phyloP scores from a whole-genome alignment of 2,888 invertebrate genomes.

The Mongoloraphidia duomilia region DNA sequence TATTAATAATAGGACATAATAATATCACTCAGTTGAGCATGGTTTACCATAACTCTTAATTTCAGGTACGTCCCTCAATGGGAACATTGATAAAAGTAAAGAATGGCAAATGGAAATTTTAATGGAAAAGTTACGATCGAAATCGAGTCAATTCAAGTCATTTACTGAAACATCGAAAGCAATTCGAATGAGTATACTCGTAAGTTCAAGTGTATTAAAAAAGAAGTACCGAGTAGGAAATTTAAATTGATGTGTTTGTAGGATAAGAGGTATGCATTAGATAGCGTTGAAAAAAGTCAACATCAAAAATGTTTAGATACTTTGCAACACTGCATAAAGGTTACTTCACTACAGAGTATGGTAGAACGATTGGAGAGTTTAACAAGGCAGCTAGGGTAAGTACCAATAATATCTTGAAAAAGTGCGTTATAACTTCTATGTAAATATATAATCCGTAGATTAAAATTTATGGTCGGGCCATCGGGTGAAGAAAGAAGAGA shows the following conservation, averaged over 20 bases:
- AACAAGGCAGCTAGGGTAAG: slow-evolving; percentile 73
- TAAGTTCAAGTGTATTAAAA: slow-evolving; percentile 28
- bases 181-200: slow-evolving; percentile 72
- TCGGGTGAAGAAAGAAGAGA: slow-evolving; percentile 66
- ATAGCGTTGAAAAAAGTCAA: slow-evolving; percentile 69
- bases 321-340: slow-evolving; percentile 86
- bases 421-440: neutral
- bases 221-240: neutral
- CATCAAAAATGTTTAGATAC: slow-evolving; percentile 84
- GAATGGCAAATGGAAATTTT: slow-evolving; percentile 73
- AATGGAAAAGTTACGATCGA: slow-evolving; percentile 83
- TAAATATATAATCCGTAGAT: slow-evolving; percentile 31
- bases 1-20: too few species aligned
- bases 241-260: slow-evolving; percentile 25
- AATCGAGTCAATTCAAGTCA: slow-evolving; percentile 66
- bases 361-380: slow-evolving; percentile 84
- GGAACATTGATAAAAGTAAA: slow-evolving; percentile 40
- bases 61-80: neutral
- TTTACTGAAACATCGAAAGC: slow-evolving; percentile 78
- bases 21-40: too few species aligned
- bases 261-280: slow-evolving; percentile 83
- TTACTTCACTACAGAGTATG: slow-evolving; percentile 79
- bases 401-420: slow-evolving; percentile 8
- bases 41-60: too few species aligned
- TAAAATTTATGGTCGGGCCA: slow-evolving; percentile 76